Conservation (phyloP, 2,888 invertebrate genomes). For the Coleophora deauratella region DNA sequence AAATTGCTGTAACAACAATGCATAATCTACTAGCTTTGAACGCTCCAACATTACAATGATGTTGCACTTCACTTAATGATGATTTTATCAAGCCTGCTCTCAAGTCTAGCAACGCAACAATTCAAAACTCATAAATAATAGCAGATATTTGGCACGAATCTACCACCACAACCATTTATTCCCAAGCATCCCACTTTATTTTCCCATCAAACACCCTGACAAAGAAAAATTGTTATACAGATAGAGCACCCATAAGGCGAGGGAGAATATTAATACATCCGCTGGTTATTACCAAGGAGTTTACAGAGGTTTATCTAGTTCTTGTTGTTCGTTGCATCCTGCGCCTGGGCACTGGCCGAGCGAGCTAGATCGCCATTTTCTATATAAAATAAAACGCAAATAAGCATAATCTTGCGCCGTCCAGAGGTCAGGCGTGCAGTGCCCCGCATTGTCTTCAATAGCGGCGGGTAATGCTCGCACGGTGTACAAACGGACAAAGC, state of each 20-base stretch:
- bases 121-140: conserved; percentile 21
- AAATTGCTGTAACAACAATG: too few relatives aligned
- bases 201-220: conserved; percentile 15
- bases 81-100: too few relatives aligned
- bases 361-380: conserved; percentile 36
- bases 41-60: too few relatives aligned
- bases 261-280: conserved; percentile 47
- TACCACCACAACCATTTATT: conserved; percentile 10
- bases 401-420: conserved; percentile 39
- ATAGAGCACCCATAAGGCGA: conserved; percentile 22
- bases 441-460: conserved; percentile 49
- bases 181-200: conserved; percentile 6
- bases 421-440: conserved; percentile 50
- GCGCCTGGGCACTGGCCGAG: conserved; percentile 17
- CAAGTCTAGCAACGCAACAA: conserved; percentile 13
- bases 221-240: conserved; percentile 16
- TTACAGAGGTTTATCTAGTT: conserved; percentile 20
- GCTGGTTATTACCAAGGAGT: conserved; percentile 44
- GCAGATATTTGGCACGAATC: conserved; percentile 17
- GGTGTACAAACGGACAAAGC: conserved; percentile 32
- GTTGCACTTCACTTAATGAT: too few relatives aligned
- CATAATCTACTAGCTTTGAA: too few relatives aligned
- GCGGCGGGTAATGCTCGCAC: conserved; percentile 24
- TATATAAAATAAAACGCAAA: conserved; percentile 59
- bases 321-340: conserved; percentile 42